phyloP scores from a whole-genome alignment of 2,797 vertebrate genomes.

The Poecile montanus region DNA sequence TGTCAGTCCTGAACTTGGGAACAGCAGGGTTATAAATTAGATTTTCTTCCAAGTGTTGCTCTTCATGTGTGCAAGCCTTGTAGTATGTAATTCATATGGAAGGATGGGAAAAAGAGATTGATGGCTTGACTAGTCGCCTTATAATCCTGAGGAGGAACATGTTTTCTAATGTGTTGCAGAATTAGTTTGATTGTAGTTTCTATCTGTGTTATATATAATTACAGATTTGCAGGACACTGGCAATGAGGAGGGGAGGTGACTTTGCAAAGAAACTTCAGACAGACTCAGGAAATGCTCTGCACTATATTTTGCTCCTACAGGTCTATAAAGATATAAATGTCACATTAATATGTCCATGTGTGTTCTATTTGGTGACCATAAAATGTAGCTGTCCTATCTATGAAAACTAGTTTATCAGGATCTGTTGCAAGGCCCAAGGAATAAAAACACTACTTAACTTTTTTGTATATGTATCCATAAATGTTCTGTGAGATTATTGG shows the following conservation, averaged over 20 bases:
- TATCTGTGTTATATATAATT: neutral
- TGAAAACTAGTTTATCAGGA: neutral
- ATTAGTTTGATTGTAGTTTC: neutral
- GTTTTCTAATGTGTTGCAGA: neutral
- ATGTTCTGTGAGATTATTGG: neutral
- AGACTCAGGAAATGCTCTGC: neutral
- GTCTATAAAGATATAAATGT: neutral
- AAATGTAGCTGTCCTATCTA: neutral
- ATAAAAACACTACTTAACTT: neutral
- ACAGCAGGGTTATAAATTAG: constrained; percentile 17
- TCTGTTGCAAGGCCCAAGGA: neutral
- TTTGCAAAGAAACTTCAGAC: neutral
- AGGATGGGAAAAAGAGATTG: neutral
- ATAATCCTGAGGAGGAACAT: neutral
- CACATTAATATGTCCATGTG: neutral
- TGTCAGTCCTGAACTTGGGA: constrained; percentile 25
- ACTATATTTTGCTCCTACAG: neutral
- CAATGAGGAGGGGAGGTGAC: neutral
- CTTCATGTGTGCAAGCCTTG: neutral
- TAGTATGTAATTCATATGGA: neutral
- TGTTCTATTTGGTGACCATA: neutral
- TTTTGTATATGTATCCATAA: neutral
- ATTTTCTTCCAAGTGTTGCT: neutral
- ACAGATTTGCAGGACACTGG: neutral
- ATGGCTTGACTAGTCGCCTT: neutral